phyloP scores from a whole-genome alignment of 2,797 vertebrate genomes.

The Acrocephalus scirpaceus region DNA sequence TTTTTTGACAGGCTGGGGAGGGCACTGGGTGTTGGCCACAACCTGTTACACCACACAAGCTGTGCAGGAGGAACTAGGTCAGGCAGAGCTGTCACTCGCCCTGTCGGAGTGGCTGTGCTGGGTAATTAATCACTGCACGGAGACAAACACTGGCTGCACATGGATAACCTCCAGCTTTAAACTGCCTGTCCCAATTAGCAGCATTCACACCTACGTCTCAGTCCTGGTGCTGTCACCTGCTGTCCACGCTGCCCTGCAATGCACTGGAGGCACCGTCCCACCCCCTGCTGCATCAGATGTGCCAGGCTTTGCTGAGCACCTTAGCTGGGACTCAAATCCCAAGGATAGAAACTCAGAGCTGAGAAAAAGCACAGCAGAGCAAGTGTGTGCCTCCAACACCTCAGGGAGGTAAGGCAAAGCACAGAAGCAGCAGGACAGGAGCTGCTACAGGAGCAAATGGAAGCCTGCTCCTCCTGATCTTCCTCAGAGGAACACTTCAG shows the following conservation, averaged over 20 bases:
- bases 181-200: not conserved
- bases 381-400: not conserved
- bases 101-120: not conserved
- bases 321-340: fast-evolving
- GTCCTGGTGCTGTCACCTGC: not conserved
- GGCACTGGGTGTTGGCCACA: conserved; percentile 16
- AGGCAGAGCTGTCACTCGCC: not conserved
- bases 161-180: not conserved
- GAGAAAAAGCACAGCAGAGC: not conserved
- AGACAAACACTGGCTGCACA: not conserved
- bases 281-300: not conserved
- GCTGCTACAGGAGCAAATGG: not conserved
- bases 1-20: not conserved
- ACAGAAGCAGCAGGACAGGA: not conserved
- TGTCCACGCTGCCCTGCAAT: fast-evolving
- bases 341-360: not conserved
- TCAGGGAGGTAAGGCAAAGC: not conserved
- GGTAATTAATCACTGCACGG: not conserved
- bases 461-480: not conserved
- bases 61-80: conserved; percentile 37
- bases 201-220: not conserved
- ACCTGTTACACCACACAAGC: not conserved
- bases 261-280: not conserved
- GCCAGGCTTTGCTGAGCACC: not conserved
- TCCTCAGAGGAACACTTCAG: not conserved